Base-by-base conservation (phyloP, 2,888 invertebrate species). In the Perizoma affinitatum region DNA sequence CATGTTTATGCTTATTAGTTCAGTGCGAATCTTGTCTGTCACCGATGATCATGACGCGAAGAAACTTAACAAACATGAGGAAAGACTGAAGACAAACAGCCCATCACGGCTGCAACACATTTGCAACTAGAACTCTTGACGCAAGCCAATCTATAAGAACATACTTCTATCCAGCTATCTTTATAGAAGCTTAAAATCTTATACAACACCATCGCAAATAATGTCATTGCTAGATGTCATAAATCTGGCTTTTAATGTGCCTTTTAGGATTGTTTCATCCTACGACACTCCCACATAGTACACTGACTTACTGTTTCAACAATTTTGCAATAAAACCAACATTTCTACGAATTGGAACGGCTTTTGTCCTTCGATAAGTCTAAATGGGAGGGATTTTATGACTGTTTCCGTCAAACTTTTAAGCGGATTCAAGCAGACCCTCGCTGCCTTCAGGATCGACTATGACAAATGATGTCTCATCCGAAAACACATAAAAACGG, bases 391-490 rank as follows among this genome's bases (percentile, higher is more conserved):
- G 54, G 57, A 61, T 64, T 61, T 49, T 65, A 63, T 61, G 60
- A 56, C 50, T 53, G 54, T 58, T 58, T 58, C 63, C 48, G 45
- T 53, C 58, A 61, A 59, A 42, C 58, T 52, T 61, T 66, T 68
- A 67, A 70, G 62, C 66, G 65, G 67, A 69, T 69, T 72, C 58
- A 53, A 67, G 57, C 57, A 45, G 51, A 59, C 57, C 63, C 65
- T 52, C 6, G 52, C 68, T 44, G 58, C 64, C 58, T 59, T 63
- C 62, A 50, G 68, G 69, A 65, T 63, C 70, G 72, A 63, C 74
- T 72, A 78, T 79, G 82, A 81, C 78, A 82, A 81, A 83, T 80
- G 75, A 74, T 63, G 63, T 68, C 57, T 71, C 68, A 73, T 74
- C 69, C 68, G 70, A 68, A 70, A 73, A 72, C 74, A 75, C 72